Evolutionary conservation across 2,113 vertebrate genomes (phyloP).

Genomic region (Bolborhynchus lineola): DNA sequence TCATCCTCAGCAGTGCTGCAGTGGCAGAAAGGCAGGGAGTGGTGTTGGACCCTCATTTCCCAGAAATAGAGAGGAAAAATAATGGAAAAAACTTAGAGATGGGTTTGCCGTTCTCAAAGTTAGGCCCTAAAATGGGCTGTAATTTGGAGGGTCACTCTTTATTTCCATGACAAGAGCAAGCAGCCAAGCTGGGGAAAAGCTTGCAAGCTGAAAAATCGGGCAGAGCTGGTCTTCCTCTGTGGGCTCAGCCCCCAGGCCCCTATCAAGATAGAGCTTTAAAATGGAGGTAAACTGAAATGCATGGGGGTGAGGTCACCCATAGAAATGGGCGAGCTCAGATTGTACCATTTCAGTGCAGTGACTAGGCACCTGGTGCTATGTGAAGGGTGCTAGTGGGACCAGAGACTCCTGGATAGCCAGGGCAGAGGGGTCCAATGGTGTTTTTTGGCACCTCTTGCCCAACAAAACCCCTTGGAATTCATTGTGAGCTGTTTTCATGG

Average conservation of each 20-base stretch:
- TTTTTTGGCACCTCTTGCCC: background rate
- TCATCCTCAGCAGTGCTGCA: background rate
- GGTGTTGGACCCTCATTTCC: background rate
- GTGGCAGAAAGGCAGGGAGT: background rate
- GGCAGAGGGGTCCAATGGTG: background rate
- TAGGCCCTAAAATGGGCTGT: background rate
- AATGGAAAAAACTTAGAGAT: background rate
- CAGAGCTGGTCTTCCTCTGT: background rate
- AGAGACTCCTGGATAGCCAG: background rate
- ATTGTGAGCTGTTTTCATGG: background rate
- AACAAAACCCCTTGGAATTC: background rate
- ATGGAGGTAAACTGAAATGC: background rate
- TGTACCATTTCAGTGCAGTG: background rate
- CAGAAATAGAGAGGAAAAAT: background rate
- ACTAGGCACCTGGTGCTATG: background rate
- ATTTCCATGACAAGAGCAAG: background rate
- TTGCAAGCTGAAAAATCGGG: background rate
- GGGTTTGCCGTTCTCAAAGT: background rate
- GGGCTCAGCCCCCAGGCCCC: background rate
- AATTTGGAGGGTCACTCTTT: background rate
- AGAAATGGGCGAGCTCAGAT: background rate
- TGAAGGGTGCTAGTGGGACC: background rate
- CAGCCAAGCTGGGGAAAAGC: background rate
- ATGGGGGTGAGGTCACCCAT: background rate
- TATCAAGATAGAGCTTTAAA: fast-evolving